These are phyloP conservation scores for Magallana gigas DNA, from an alignment of 1,140 invertebrate genomes.

Conservation along the genomic window DNA sequence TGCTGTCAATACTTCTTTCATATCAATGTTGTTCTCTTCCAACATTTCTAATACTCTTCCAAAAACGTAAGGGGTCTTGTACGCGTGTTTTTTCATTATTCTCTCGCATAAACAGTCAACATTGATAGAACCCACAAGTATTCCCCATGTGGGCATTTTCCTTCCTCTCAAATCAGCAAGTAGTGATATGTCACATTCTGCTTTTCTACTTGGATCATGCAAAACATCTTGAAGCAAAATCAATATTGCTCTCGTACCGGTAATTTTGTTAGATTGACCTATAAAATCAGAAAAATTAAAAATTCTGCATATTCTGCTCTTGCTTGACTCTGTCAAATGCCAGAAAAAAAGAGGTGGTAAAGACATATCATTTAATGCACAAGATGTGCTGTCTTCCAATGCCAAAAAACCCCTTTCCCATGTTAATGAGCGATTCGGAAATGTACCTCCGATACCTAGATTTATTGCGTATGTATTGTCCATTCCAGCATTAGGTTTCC, in stretches of 20 bases:
- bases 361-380: conserved; percentile 35
- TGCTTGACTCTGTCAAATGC: background rate
- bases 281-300: conserved; percentile 36
- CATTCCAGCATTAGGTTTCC: conserved; percentile 37
- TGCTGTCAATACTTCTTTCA: background rate
- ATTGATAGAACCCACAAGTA: background rate
- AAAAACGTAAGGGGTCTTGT: conserved; percentile 26
- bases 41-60: conserved; percentile 30
- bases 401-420: conserved; percentile 34
- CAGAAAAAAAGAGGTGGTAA: conserved; percentile 39
- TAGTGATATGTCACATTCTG: background rate
- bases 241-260: background rate
- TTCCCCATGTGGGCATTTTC: background rate
- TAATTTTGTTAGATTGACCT: background rate
- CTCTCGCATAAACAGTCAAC: background rate
- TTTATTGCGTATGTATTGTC: conserved; percentile 38
- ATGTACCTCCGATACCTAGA: background rate
- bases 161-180: background rate
- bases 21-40: background rate
- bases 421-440: conserved; percentile 18
- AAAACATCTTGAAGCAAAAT: conserved; percentile 30
- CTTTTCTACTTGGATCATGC: conserved; percentile 6
- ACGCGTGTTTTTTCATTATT: background rate
- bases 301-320: conserved; percentile 21
- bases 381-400: conserved; percentile 27